A percentile compares a stretch with the other conserved stretches of the same genome.
Evolutionary conservation across 1,140 invertebrate species (phyloP).

Genomic region (Melitaea cinxia): DNA sequence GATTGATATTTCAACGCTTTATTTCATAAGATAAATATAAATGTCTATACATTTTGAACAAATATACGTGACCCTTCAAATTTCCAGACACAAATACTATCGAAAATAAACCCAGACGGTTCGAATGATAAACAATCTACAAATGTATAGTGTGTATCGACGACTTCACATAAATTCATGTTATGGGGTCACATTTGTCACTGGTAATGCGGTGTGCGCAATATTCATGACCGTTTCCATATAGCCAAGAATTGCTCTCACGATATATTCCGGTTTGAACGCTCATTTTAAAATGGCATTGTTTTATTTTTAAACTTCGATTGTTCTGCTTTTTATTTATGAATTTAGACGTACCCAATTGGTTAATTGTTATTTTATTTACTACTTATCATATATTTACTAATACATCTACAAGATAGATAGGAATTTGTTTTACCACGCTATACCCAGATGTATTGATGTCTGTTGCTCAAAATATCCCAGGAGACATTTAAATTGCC

Average conservation of each 20-base stretch:
- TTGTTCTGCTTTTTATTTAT: not conserved
- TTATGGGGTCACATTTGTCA: conserved; percentile 40
- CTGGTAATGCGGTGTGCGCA: conserved; percentile 29
- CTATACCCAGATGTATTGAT: too few relatives aligned
- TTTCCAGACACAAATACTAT: not conserved
- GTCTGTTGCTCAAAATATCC: too few relatives aligned
- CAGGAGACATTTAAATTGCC: too few relatives aligned
- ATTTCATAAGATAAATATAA: too few relatives aligned
- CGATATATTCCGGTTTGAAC: conserved; percentile 11
- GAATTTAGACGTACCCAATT: not conserved
- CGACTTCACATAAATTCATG: conserved; percentile 31
- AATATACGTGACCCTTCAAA: not conserved
- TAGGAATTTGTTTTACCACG: too few relatives aligned
- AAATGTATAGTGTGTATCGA: conserved; percentile 33
- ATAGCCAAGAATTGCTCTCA: conserved; percentile 24
- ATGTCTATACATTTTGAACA: too few relatives aligned
- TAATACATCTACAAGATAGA: too few relatives aligned
- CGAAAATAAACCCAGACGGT: conserved; percentile 8
- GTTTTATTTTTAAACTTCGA: not conserved
- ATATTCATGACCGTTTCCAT: conserved; percentile 23
- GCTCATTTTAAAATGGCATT: not conserved
- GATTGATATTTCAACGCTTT: too few relatives aligned
- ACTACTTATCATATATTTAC: too few relatives aligned
- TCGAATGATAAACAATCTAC: conserved; percentile 22
- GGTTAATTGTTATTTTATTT: too few relatives aligned